These are phyloP conservation scores for Sicus ferrugineus DNA, from an alignment of 2,888 invertebrate genomes.

Conservation along the genomic window DNA sequence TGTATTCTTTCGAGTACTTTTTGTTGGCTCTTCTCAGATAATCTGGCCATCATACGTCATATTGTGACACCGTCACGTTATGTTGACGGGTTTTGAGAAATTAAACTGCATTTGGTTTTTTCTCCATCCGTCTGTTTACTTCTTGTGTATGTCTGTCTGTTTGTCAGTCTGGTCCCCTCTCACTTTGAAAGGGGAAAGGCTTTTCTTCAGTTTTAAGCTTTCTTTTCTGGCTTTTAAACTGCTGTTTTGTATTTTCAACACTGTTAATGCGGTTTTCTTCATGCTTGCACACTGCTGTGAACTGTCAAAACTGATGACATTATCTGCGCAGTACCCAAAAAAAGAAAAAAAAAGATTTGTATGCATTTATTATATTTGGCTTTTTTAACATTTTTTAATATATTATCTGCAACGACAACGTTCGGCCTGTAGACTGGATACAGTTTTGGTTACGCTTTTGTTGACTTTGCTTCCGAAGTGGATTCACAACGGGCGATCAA, in stretches of 20 bases:
- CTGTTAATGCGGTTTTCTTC: neutral
- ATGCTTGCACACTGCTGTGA: constrained; percentile 12
- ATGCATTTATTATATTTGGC: constrained; percentile 3
- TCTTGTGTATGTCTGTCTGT: neutral
- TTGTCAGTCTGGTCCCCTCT: too few species aligned
- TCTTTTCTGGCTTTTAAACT: neutral
- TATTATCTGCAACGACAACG: neutral
- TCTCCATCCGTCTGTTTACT: too few species aligned
- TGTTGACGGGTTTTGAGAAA: too few species aligned
- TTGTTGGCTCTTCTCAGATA: too few species aligned
- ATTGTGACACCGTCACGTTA: too few species aligned
- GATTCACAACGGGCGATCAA: constrained; percentile 88
- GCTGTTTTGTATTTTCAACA: constrained; percentile 14
- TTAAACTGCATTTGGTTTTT: too few species aligned
- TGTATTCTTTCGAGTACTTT: too few species aligned
- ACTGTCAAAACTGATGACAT: constrained; percentile 29
- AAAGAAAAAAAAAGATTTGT: constrained; percentile 9
- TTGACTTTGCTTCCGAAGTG: constrained; percentile 85
- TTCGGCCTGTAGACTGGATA: constrained; percentile 82
- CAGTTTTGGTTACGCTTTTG: constrained; percentile 96
- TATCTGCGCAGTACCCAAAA: constrained; percentile 12
- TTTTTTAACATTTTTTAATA: neutral
- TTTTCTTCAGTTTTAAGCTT: too few species aligned
- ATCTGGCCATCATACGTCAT: too few species aligned
- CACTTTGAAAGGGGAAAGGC: too few species aligned